Evolutionary conservation across 2,113 vertebrate genomes (phyloP), one percentile per base, ranked within the genome.

Genomic region (Zapus hudsonius): DNA sequence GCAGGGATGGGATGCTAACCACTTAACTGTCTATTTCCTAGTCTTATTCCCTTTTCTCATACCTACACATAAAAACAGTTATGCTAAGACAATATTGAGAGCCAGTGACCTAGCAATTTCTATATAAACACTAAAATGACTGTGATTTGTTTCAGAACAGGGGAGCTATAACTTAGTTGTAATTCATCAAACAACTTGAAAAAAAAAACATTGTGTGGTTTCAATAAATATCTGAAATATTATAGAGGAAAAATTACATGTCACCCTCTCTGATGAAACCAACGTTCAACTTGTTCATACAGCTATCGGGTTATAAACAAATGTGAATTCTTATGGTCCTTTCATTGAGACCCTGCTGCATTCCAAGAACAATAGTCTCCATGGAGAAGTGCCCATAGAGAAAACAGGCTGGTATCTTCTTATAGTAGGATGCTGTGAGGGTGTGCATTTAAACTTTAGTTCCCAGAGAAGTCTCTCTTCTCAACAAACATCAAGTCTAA

Each of bases 81-180:
- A 40, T 79, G n/a, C 47, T 64, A 15, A 27, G 17, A 40, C 78
- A 94, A 92, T 81, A 72, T 12, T 92, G 52, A 59, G 87, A 64
- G 66, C 7, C 69, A 76, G 15, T 67, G 31, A 91, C 63, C 38
- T 19, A 93, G 12, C 9, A 92, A 84, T 83, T 66, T 87, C 36
- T 7, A 3, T 84, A 17, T 81, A 76, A 88, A 92, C 70, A 73
- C 38, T 73, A 31, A 61, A 91, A 81, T 88, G 59, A 84, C 57
- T 88, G 7, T 82, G 55, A 76, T 82, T 92, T 94, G 17, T 84
- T 95, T 84, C 47, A 20, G 82, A 90, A 94, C 55, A 87, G 52
- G 88, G 75, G 36, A 55, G 38, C 79, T 80, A 59, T 78, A 81
- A 55, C 52, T 84, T 42, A 61, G 23, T 29, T 69, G 55, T 38